Evolutionary conservation across 2,113 vertebrate species (phyloP).

Genomic region (Poeciliopsis occidentalis): DNA sequence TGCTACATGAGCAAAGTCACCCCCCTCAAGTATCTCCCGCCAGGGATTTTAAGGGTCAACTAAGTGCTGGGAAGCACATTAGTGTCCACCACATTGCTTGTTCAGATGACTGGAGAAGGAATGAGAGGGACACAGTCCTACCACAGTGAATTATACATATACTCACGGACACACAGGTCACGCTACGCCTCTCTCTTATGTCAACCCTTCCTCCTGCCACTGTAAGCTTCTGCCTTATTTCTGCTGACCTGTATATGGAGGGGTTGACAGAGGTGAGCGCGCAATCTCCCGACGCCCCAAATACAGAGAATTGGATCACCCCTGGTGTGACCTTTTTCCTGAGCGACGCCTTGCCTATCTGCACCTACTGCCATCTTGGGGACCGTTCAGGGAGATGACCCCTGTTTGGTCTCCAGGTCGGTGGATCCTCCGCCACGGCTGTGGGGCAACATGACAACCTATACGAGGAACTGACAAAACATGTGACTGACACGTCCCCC

Average conservation of each 20-base stretch:
- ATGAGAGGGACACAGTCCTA: slow-evolving; percentile 44
- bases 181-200: slow-evolving; percentile 24
- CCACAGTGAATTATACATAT: slow-evolving; percentile 59
- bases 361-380: slow-evolving; percentile 65
- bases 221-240: slow-evolving; percentile 72
- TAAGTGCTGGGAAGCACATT: slow-evolving; percentile 49
- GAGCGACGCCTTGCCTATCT: slow-evolving; percentile 65
- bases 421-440: slow-evolving; percentile 46
- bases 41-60: slow-evolving; percentile 60
- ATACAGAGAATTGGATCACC: slow-evolving; percentile 82
- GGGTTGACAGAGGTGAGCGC: slow-evolving; percentile 78
- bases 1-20: slow-evolving; percentile 69
- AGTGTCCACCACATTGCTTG: slow-evolving; percentile 44
- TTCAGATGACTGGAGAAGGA: slow-evolving; percentile 37
- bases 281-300: slow-evolving; percentile 74
- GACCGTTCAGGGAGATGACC: slow-evolving; percentile 71
- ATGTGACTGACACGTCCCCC: slow-evolving; percentile 69
- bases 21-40: slow-evolving; percentile 29
- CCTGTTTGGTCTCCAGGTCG: slow-evolving; percentile 52
- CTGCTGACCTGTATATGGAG: slow-evolving; percentile 75
- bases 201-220: slow-evolving; percentile 46
- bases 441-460: slow-evolving; percentile 72
- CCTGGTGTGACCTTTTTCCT: slow-evolving; percentile 73
- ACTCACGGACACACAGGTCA: slow-evolving; percentile 47
- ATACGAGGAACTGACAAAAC: slow-evolving; percentile 67